phyloP scores from a whole-genome alignment of 2,797 vertebrate genomes.

The Lophotriccus pileatus region DNA sequence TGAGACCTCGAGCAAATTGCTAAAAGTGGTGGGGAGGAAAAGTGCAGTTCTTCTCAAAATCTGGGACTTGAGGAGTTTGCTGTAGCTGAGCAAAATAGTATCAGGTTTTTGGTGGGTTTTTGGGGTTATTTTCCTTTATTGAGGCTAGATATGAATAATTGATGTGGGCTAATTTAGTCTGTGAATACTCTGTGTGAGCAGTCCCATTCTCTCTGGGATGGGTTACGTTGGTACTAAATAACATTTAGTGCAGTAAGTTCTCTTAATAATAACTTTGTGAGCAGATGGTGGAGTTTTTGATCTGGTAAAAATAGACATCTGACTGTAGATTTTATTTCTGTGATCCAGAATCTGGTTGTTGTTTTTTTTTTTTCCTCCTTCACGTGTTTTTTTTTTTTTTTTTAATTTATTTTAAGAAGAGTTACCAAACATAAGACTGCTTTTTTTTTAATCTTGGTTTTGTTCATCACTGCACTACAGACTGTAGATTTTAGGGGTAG shows the following conservation, averaged over 20 bases:
- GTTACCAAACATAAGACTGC: not conserved
- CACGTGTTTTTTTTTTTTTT: too few relatives aligned
- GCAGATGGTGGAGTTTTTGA: conserved; percentile 6
- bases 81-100: not conserved
- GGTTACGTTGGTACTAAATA: not conserved
- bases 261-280: not conserved
- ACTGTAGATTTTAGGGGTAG: not conserved
- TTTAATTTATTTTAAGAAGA: not conserved
- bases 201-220: not conserved
- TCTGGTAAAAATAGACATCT: not conserved
- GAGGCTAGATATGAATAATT: not conserved
- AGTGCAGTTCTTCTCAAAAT: not conserved
- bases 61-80: not conserved
- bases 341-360: not conserved
- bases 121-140: not conserved
- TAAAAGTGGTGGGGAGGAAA: not conserved
- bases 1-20: not conserved
- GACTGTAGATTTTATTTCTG: not conserved
- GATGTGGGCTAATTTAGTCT: not conserved
- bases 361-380: not conserved
- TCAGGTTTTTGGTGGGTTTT: not conserved
- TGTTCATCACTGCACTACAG: fast-evolving
- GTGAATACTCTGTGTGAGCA: not conserved
- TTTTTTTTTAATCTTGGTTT: not conserved
- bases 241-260: not conserved